Percentiles rank a stretch among this genome's conserved stretches.
These are phyloP conservation scores for Coturnix japonica DNA, from an alignment of 2,113 vertebrate genomes.

Conservation along the genomic window DNA sequence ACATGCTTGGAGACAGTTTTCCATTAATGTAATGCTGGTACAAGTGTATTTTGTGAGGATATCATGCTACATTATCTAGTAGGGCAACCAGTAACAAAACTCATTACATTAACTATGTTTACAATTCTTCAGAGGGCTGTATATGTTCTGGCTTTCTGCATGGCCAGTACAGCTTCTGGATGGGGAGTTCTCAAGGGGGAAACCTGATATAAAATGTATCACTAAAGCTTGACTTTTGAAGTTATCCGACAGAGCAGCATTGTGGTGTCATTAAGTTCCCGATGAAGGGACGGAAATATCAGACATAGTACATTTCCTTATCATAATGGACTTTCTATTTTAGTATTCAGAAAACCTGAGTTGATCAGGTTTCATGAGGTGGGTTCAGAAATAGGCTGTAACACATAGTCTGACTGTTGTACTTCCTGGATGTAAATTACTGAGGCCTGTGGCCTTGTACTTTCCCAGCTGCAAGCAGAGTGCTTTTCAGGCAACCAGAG, in stretches of 20 bases:
- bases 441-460: not conserved
- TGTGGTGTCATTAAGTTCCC: not conserved
- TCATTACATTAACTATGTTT: not conserved
- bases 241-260: not conserved
- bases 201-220: not conserved
- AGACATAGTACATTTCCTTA: not conserved
- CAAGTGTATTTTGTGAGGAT: not conserved
- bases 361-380: not conserved
- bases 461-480: not conserved
- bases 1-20: not conserved
- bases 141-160: not conserved
- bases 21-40: not conserved
- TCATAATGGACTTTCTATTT: not conserved
- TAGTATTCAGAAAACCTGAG: not conserved
- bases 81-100: not conserved
- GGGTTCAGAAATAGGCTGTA: not conserved
- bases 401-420: not conserved
- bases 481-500: constrained; percentile 1
- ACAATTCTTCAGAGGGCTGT: not conserved
- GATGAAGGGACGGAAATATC: not conserved
- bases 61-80: not conserved
- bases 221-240: not conserved
- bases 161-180: not conserved
- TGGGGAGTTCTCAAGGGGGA: not conserved
- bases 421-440: not conserved